Base-by-base conservation (phyloP, 2,113 vertebrate genomes). In the Herpailurus yagouaroundi region DNA sequence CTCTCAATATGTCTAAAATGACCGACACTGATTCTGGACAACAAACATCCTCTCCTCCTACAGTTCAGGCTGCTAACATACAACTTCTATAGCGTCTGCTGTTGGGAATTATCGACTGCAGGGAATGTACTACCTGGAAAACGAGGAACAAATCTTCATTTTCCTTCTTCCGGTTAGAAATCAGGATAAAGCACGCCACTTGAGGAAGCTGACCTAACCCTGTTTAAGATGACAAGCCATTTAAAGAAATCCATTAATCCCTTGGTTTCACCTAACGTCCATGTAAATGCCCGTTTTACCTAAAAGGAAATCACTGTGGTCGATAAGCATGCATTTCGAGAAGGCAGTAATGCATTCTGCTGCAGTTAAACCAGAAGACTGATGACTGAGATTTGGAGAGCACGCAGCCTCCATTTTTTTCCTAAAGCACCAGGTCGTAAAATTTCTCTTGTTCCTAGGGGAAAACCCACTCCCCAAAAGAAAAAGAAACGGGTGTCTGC, bases 361-460 rank as follows among this genome's bases (percentile, higher is more conserved):
- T 55, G 6, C 41, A 80, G 14, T 52, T 74, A 73, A 77, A 55
- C 9, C 16, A 14, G 71, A 95, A 85, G 71, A 66, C 27, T 29
- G 18, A 66, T 36, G 29, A 71, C 45, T 25, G 23, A 69, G 14
- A 50, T 79, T 80, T 83, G 10, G 15, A 68, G 79, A 73, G 10
- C 12, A 38, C 5, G n/a, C 16, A 45, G 77, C 38, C 50, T 94
- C 84, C 55, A 91, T 33, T n/a, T 91, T 55, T 55, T 73, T 92
- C 81, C 95, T 95, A 81, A 84, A 89, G 66, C 77, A 95, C 11
- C 16, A 27, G 38, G 21, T 89, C 80, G 87, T 68, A 95, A 83
- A 19, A 52, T 63, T 73, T 90, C 57, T 97, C 48, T 81, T 55
- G 15, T 89, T 95, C 80, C 48, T 55, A 50, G 3, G 33, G 69